phyloP scores from a whole-genome alignment of 2,113 vertebrate species.

The Marcusenius ussheri region DNA sequence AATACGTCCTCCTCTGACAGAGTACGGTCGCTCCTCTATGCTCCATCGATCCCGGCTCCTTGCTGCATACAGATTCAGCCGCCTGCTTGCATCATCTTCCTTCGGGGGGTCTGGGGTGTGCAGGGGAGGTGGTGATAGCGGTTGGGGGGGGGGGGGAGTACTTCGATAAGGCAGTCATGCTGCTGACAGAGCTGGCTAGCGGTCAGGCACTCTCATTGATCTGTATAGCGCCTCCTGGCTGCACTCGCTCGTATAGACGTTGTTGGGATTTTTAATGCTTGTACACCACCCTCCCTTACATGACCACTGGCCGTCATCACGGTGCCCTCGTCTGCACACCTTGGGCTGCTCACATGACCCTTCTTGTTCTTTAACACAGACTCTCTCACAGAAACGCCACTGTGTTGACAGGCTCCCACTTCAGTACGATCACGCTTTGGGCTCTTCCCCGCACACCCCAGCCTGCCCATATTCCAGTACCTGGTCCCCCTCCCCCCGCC shows the following conservation, averaged over 20 bases:
- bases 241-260: neutral
- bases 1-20: slow-evolving; percentile 56
- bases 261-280: neutral
- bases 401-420: neutral
- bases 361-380: neutral
- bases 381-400: neutral
- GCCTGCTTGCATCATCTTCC: slow-evolving; percentile 25
- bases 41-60: slow-evolving; percentile 57
- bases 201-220: neutral
- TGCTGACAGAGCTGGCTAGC: neutral
- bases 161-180: no score
- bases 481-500: no score
- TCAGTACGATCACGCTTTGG: neutral
- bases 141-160: neutral
- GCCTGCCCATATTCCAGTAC: neutral
- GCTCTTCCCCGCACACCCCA: neutral
- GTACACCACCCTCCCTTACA: neutral
- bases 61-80: slow-evolving; percentile 43
- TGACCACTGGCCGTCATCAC: neutral
- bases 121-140: neutral
- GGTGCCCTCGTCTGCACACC: neutral
- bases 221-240: neutral
- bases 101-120: neutral
- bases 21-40: slow-evolving; percentile 60
- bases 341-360: neutral